Evolutionary conservation across 92 coral and sea anemone species (phyloP), one percentile per base, ranked within the genome.

Genomic region (Galaxea fascicularis): DNA sequence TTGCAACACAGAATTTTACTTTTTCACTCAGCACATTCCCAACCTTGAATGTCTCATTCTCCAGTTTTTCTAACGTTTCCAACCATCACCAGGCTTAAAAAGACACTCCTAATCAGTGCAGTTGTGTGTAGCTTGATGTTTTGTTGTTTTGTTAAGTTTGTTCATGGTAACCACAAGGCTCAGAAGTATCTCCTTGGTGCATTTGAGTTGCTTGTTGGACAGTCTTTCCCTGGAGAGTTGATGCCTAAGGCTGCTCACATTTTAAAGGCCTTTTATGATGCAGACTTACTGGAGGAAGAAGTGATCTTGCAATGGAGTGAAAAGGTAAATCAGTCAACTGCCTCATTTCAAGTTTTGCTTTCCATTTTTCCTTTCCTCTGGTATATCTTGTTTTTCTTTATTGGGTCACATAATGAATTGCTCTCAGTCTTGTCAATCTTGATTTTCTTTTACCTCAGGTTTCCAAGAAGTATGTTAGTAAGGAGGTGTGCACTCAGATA

Each of bases 151-250:
- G 26, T 31, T 11, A 82, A 97, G 99, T 97, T 97, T 91, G 93
- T 95, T 41, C 78, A 89, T 90, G 92, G 87, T 35, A 97, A 97
- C 79, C 97, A 83, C 71, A 97, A 94, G 76, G 99, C 99, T 12
- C 99, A 97, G 93, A 95, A 95, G 86, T 95, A 94, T 82, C 91
- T 97, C 52, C 92, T 97, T 58, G 99, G 99, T 68, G 99, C 98
- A 72, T 97, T 89, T 85, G 99, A 97, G 84, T 81, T 97, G 93
- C 91, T 97, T 82, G 95, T 97, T 64, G 99, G 99, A 57, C 89
- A 93, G 84, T 95, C 99, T 28, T 97, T 92, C 71, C 99, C 99
- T 16, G 82, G 75, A 8, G 93, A 94, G 58, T 86, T 97, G 82
- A 80, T 97, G 93, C 97, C 97, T 2, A 97, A 97, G 78, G 93